Conservation (phyloP, 2,113 vertebrate genomes). For the Otis tarda region DNA sequence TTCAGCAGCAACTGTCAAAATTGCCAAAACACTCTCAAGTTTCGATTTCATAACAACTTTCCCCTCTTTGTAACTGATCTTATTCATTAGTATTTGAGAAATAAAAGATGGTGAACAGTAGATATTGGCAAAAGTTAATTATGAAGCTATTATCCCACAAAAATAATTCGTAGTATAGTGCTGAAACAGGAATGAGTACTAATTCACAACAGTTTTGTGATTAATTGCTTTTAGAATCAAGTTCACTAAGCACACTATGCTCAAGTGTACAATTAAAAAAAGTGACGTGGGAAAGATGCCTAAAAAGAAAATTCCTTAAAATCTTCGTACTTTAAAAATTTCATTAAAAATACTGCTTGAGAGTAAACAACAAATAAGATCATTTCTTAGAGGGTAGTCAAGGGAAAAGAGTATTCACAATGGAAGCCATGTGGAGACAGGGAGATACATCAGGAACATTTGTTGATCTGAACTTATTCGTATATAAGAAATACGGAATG, state of each 20-base stretch:
- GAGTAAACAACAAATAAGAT: background rate
- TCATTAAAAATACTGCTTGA: background rate
- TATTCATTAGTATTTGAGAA: slow-evolving; percentile 42
- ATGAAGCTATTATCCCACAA: slow-evolving; percentile 5
- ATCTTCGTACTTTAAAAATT: background rate
- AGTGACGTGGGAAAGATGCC: background rate
- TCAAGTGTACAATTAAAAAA: background rate
- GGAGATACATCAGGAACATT: background rate
- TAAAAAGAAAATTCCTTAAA: background rate
- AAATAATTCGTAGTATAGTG: background rate
- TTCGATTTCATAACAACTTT: slow-evolving; percentile 42
- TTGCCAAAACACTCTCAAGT: slow-evolving; percentile 38
- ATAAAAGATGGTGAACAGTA: slow-evolving; percentile 20
- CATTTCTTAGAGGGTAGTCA: background rate
- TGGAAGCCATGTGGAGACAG: background rate
- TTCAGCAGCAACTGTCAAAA: slow-evolving; percentile 46
- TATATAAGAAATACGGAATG: background rate
- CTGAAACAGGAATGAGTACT: background rate
- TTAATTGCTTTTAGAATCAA: background rate
- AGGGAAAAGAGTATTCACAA: background rate
- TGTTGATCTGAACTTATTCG: background rate
- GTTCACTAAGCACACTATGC: background rate
- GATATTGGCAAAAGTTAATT: background rate
- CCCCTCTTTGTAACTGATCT: slow-evolving; percentile 58
- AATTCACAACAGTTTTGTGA: background rate